Conservation (phyloP, 1,140 invertebrate species). For the Tetragonula clypearis region DNA sequence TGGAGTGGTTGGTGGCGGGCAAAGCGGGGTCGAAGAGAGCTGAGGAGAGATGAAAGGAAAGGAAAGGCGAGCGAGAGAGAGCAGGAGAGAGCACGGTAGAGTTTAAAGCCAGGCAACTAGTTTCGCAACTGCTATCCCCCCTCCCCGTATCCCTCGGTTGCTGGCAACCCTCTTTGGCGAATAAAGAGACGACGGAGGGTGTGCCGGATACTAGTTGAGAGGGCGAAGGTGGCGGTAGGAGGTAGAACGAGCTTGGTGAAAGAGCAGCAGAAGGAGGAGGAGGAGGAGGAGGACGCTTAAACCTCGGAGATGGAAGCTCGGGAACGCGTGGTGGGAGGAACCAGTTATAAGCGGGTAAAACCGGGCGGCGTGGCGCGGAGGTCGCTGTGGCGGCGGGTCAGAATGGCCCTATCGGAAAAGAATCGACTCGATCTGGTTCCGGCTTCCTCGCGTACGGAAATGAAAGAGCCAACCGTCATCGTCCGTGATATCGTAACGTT, state of each 20-base stretch:
- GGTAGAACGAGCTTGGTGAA: background rate
- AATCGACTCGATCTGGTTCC: slow-evolving; percentile 57
- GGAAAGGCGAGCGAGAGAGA: background rate
- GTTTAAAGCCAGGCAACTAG: slow-evolving; percentile 66
- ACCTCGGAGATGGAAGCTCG: slow-evolving; percentile 31
- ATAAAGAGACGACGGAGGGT: slow-evolving; percentile 38
- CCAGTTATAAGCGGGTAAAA: background rate
- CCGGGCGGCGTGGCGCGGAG: background rate
- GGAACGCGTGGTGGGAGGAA: slow-evolving; percentile 9
- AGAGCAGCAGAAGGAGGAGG: background rate
- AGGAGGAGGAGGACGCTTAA: slow-evolving; percentile 24
- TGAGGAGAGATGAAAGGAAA: background rate
- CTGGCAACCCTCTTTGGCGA: slow-evolving; percentile 38
- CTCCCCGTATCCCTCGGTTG: background rate
- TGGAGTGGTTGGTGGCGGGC: background rate
- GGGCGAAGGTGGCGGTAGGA: slow-evolving; percentile 20
- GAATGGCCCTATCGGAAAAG: slow-evolving; percentile 59
- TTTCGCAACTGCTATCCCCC: slow-evolving; percentile 56
- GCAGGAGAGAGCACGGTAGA: slow-evolving; percentile 33
- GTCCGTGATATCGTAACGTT: background rate
- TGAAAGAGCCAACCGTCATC: slow-evolving; percentile 56
- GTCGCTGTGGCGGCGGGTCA: slow-evolving; percentile 20
- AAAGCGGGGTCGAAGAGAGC: background rate
- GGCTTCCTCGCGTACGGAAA: slow-evolving; percentile 64
- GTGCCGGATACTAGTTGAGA: slow-evolving; percentile 35